These are phyloP conservation scores for Brachypalpus laphriformis DNA, from an alignment of 2,888 invertebrate species.

Conservation along the genomic window DNA sequence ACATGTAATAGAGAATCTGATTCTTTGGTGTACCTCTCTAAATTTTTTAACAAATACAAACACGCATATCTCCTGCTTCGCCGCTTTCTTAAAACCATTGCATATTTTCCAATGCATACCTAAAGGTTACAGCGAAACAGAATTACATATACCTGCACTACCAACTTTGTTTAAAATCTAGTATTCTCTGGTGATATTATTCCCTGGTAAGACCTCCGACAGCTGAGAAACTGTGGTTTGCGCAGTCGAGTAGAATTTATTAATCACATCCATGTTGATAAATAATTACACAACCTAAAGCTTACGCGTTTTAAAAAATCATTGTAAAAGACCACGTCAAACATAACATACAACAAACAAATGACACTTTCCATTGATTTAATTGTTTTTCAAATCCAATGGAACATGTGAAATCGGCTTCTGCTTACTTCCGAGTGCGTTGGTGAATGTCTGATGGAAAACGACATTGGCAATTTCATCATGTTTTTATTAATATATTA, in stretches of 20 bases:
- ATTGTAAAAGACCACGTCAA: too few relatives aligned
- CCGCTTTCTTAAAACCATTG: slow-evolving; percentile 95
- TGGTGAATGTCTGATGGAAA: too few relatives aligned
- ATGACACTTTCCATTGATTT: too few relatives aligned
- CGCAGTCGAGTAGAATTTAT: slow-evolving; percentile 93
- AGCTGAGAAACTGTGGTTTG: slow-evolving; percentile 92
- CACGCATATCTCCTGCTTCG: slow-evolving; percentile 96
- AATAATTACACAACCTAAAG: too few relatives aligned
- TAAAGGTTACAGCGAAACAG: slow-evolving; percentile 75
- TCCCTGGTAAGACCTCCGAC: slow-evolving; percentile 95
- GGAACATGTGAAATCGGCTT: too few relatives aligned
- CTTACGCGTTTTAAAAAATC: too few relatives aligned
- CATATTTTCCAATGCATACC: slow-evolving; percentile 97
- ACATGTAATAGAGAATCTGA: too few relatives aligned
- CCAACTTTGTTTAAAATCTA: slow-evolving; percentile 93
- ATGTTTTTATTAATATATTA: too few relatives aligned
- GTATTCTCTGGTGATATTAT: slow-evolving; percentile 96
- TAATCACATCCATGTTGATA: slow-evolving; percentile 90
- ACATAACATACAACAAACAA: too few relatives aligned
- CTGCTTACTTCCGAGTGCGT: too few relatives aligned
- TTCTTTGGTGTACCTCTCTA: slow-evolving; percentile 95
- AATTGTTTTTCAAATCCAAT: too few relatives aligned
- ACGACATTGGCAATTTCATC: too few relatives aligned
- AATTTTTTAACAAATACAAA: slow-evolving; percentile 96
- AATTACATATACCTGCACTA: slow-evolving; percentile 85